These are phyloP conservation scores for Prionace glauca DNA, from an alignment of 2,797 vertebrate genomes.

Conservation along the genomic window DNA sequence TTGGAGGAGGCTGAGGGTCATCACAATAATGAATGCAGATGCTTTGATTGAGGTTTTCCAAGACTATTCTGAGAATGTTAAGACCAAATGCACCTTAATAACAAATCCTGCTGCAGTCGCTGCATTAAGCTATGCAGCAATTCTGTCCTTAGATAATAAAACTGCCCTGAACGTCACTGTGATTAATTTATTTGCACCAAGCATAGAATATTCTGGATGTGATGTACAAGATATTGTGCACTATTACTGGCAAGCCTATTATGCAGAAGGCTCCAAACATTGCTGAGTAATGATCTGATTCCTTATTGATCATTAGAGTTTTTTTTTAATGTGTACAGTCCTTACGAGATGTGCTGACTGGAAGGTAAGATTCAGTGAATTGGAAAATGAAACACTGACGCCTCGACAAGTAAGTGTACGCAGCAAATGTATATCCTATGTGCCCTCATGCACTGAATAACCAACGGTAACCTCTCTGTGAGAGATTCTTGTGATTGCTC, in stretches of 20 bases:
- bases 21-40: not conserved
- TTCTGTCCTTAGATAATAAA: not conserved
- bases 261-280: not conserved
- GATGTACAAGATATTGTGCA: not conserved
- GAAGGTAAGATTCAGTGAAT: not conserved
- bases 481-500: not conserved
- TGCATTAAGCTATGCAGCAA: not conserved
- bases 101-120: not conserved
- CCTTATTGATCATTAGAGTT: not conserved
- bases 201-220: not conserved
- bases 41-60: not conserved
- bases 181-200: conserved; percentile 9
- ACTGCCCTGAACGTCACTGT: not conserved
- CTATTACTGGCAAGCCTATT: conserved; percentile 10
- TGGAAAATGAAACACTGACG: not conserved
- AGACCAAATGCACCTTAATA: not conserved
- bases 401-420: not conserved
- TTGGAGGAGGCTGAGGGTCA: not conserved
- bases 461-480: not conserved
- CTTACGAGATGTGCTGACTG: not conserved
- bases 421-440: not conserved
- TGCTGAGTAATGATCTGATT: not conserved
- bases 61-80: not conserved
- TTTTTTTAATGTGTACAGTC: too few species aligned
- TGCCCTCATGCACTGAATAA: not conserved